Conservation (phyloP, 2,113 vertebrate species). For the Galemys pyrenaicus region DNA sequence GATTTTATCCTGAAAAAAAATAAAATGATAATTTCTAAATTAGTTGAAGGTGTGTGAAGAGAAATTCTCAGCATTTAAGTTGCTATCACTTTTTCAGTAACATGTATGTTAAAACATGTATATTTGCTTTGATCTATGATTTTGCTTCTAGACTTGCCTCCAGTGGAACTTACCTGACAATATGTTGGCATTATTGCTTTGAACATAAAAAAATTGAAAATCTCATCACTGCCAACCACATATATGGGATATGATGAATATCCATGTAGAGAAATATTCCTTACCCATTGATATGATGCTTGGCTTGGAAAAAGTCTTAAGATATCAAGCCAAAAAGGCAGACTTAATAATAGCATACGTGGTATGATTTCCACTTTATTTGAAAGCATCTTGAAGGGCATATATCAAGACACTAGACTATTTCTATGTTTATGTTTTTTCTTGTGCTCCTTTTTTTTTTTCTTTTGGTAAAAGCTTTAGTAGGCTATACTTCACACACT, state of each 20-base stretch:
- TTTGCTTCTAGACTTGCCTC: background rate
- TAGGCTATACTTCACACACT: background rate
- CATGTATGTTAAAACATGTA: background rate
- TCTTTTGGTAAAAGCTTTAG: background rate
- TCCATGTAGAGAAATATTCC: background rate
- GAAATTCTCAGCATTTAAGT: background rate
- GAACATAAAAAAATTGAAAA: slow-evolving; percentile 30
- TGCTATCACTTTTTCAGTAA: background rate
- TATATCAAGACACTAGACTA: background rate
- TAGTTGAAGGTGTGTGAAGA: background rate
- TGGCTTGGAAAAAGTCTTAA: background rate
- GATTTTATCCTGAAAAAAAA: background rate
- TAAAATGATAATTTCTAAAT: slow-evolving; percentile 23
- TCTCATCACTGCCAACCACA: background rate
- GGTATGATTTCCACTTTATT: background rate
- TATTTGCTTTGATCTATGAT: background rate
- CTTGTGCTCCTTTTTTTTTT: background rate
- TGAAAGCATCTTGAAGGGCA: background rate
- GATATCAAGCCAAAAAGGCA: background rate
- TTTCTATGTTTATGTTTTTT: background rate
- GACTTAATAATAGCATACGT: background rate
- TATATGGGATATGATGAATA: no score
- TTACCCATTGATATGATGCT: background rate
- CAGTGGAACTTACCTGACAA: background rate
- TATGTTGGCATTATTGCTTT: background rate